Evolutionary conservation across 2,797 vertebrate species (phyloP).

Genomic region (Chaenodraco wilsoni): DNA sequence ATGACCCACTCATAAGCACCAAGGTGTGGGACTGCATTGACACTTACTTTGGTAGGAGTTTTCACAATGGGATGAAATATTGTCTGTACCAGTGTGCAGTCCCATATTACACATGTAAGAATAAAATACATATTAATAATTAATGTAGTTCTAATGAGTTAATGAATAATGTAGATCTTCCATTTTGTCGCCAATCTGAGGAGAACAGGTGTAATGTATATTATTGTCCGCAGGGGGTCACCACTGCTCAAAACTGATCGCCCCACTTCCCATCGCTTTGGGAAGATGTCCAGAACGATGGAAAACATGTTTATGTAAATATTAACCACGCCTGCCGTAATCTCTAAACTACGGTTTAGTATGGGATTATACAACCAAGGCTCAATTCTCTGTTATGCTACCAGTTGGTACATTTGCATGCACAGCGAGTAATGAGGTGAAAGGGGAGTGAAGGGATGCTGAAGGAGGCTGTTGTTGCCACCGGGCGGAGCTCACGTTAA

Average conservation of each 20-base stretch:
- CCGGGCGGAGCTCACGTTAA: conserved; percentile 19
- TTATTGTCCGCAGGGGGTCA: conserved; percentile 45
- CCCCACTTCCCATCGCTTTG: not conserved
- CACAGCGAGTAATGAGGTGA: not conserved
- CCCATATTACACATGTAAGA: not conserved
- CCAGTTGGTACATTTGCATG: not conserved
- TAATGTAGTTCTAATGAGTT: too few relatives aligned
- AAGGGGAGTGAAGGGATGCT: conserved; percentile 40
- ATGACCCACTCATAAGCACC: not conserved
- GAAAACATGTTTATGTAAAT: conserved; percentile 4
- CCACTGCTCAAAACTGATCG: not conserved
- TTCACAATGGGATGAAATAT: not conserved
- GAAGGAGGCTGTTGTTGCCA: conserved; percentile 26
- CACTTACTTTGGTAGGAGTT: not conserved
- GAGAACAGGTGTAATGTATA: not conserved
- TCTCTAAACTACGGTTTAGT: not conserved
- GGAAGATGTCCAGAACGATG: conserved; percentile 1
- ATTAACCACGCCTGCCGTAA: not conserved
- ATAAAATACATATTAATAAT: not conserved
- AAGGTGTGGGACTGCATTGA: not conserved
- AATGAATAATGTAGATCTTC: conserved; percentile 1
- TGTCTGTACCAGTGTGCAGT: not conserved
- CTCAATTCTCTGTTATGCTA: rapidly evolving
- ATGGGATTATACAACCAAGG: too few relatives aligned
- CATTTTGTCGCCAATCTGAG: conserved; percentile 14